These are phyloP conservation scores for Argya squamiceps DNA, from an alignment of 2,797 vertebrate species.

Conservation along the genomic window DNA sequence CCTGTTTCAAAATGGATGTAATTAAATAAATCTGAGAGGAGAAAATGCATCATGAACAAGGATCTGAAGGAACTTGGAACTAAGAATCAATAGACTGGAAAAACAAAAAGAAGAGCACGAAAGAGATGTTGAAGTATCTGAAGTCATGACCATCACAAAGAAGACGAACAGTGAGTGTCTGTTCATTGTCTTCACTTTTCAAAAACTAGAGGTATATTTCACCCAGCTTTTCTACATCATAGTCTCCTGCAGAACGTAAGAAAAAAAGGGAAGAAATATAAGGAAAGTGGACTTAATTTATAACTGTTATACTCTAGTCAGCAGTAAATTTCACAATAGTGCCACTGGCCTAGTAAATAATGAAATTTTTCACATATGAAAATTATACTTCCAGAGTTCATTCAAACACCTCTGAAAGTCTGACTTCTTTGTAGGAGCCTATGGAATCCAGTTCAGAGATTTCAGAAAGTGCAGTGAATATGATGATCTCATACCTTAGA, in stretches of 20 bases:
- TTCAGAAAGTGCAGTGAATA: background rate
- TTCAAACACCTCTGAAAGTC: background rate
- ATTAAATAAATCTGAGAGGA: background rate
- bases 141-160: background rate
- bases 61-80: background rate
- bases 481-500: background rate
- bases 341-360: background rate
- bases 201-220: background rate
- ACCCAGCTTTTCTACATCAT: background rate
- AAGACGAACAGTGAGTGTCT: background rate
- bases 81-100: background rate
- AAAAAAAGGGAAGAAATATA: background rate
- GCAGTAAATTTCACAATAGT: background rate
- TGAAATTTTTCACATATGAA: background rate
- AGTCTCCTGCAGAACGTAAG: background rate
- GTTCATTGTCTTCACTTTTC: background rate
- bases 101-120: background rate
- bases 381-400: background rate
- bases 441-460: background rate
- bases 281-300: background rate
- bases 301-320: background rate
- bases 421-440: background rate
- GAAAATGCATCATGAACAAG: background rate
- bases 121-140: background rate
- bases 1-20: background rate